Evolutionary conservation across 2,797 vertebrate genomes (phyloP), one percentile per base, ranked within the genome.

Genomic region (Anableps anableps): DNA sequence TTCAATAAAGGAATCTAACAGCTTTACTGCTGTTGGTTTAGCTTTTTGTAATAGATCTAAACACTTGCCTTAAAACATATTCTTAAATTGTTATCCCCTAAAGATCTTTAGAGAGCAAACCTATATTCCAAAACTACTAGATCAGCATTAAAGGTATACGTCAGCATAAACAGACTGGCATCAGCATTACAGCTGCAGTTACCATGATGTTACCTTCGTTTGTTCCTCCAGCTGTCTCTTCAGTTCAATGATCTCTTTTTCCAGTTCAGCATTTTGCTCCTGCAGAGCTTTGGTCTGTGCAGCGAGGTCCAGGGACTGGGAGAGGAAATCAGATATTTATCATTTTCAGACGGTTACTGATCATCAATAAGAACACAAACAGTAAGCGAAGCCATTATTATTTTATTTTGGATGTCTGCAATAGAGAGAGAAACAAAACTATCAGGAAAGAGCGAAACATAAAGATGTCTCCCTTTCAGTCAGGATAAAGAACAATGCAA

Each of bases 241-340:
- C 72, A 99, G 94, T 74, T 96, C 93, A 29, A 86, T 72, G 45
- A 97, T 95, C 92, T 97, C 96, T 81, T 95, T 95, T 85, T 97
- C 97, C 93, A 99, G 93, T 84, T 95, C 96, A 77, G 89, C 92
- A 82, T 97, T 99, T 92, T 97, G 97, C 76, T 97, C 96, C 93
- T 97, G 87, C 74, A 99, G 90, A n/a, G 90, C 94, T 95, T 95
- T 97, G 82, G 97, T 90, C 93, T 98, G 97, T 77, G 94, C 90
- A 0, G 96, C 85, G 72, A 95, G 79, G 85, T 96, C 96, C 0
- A 92, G 91, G 76, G 94, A 88, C 98, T 99, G 79, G 60, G 74
- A 88, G 86, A 78, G 51, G 48, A 71, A 82, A 72, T 90, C n/a
- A 78, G 10, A 76, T 0, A 26, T 73, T 47, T 60, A 64, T 36